These are phyloP conservation scores for Epinephelus malabaricus DNA, from an alignment of 2,797 vertebrate species.

Conservation along the genomic window DNA sequence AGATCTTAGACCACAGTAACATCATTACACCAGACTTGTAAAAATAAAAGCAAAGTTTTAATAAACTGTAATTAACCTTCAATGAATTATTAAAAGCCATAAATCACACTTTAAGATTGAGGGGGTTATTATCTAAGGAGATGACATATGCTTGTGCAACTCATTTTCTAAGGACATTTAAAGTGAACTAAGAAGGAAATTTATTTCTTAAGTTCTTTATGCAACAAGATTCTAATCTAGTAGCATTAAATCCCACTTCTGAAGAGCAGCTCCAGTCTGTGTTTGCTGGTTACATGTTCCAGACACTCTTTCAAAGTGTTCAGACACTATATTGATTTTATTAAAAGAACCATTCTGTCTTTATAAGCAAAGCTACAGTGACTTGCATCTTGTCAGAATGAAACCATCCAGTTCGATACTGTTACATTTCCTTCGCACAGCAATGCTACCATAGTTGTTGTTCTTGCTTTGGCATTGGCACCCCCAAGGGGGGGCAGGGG, in stretches of 20 bases:
- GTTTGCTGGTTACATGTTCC: not conserved
- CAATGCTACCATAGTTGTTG: not conserved
- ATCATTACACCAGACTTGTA: not conserved
- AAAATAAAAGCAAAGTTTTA: conserved; percentile 3
- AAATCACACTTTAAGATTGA: not conserved
- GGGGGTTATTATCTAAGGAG: not conserved
- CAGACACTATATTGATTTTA: not conserved
- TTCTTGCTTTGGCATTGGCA: not conserved
- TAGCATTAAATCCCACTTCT: too few relatives aligned
- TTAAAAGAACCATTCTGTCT: not conserved
- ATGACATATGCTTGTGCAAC: not conserved
- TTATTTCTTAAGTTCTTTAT: not conserved
- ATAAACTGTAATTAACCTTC: conserved; percentile 1
- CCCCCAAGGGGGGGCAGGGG: too few relatives aligned
- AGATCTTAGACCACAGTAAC: not conserved
- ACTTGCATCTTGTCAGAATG: not conserved
- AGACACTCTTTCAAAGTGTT: not conserved
- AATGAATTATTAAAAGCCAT: not conserved
- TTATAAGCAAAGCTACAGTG: not conserved
- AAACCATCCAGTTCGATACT: not conserved
- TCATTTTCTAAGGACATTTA: not conserved
- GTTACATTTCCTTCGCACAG: not conserved
- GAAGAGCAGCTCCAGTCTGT: not conserved
- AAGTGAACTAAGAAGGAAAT: not conserved
- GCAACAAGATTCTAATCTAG: not conserved